A percentile compares a stretch with the other conserved stretches of the same genome.
Conservation (phyloP, 2,113 vertebrate species). For the Malurus alboscapulatus region DNA sequence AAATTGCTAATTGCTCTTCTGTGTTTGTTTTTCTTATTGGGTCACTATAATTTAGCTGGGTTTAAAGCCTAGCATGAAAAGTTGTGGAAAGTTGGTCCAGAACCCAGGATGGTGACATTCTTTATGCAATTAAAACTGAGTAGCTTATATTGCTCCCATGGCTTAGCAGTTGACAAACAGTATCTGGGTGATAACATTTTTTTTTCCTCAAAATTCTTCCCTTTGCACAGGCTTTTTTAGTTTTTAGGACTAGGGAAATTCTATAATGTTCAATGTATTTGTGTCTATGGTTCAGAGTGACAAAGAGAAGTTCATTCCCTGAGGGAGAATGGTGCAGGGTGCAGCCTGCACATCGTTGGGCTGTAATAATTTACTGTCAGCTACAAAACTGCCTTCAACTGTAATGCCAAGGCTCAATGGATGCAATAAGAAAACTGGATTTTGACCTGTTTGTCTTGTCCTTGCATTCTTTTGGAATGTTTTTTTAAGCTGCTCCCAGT, state of each 20-base stretch:
- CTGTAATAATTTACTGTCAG: neutral
- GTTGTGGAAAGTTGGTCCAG: neutral
- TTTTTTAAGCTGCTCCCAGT: neutral
- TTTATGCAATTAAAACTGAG: neutral
- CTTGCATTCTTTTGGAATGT: neutral
- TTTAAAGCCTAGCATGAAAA: neutral
- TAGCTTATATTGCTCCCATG: neutral
- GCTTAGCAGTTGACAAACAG: neutral
- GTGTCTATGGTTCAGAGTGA: neutral
- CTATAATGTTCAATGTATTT: neutral
- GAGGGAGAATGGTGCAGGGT: neutral
- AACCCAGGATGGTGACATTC: neutral
- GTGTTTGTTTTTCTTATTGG: neutral
- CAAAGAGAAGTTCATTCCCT: neutral
- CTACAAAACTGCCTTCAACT: neutral
- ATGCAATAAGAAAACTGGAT: neutral
- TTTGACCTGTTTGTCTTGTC: neutral
- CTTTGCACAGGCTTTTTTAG: neutral
- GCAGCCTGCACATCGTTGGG: neutral
- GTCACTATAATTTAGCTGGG: neutral
- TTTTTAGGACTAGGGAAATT: neutral
- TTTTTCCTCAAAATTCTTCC: neutral
- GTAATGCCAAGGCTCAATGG: neutral
- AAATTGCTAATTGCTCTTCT: neutral
- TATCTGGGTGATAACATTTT: neutral